Evolutionary conservation across 2,797 vertebrate genomes (phyloP).

Genomic region (Rousettus madagascariensis): DNA sequence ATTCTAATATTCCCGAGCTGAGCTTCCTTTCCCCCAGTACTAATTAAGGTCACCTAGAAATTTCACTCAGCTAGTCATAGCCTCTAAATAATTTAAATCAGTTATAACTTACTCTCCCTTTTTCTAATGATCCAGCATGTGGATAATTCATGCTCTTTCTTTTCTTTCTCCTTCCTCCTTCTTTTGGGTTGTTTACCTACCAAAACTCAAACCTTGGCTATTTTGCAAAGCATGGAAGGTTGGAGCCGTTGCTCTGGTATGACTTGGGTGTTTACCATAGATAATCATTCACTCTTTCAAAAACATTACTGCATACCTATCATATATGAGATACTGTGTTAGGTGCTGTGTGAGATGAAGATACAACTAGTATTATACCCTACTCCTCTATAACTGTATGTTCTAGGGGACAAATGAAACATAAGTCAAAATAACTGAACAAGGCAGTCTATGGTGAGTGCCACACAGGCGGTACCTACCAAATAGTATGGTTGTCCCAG

Average conservation of each 20-base stretch:
- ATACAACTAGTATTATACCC: neutral
- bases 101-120: neutral
- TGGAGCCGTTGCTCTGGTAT: neutral
- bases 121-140: neutral
- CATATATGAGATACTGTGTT: neutral
- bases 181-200: neutral
- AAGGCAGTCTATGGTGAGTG: neutral
- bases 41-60: conserved; percentile 18
- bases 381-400: neutral
- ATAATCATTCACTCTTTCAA: neutral
- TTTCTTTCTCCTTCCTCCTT: conserved; percentile 5
- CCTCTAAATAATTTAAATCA: conserved; percentile 6
- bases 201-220: neutral
- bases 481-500: neutral
- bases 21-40: neutral
- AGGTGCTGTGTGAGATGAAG: neutral
- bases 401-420: neutral
- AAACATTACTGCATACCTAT: neutral
- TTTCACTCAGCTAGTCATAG: neutral
- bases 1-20: neutral
- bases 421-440: neutral
- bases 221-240: neutral
- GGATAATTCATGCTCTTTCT: neutral
- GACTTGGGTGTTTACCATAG: neutral
- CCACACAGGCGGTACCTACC: neutral